These are phyloP conservation scores for Anthopleura sola DNA, from an alignment of 64 coral and sea anemone species.

Conservation along the genomic window DNA sequence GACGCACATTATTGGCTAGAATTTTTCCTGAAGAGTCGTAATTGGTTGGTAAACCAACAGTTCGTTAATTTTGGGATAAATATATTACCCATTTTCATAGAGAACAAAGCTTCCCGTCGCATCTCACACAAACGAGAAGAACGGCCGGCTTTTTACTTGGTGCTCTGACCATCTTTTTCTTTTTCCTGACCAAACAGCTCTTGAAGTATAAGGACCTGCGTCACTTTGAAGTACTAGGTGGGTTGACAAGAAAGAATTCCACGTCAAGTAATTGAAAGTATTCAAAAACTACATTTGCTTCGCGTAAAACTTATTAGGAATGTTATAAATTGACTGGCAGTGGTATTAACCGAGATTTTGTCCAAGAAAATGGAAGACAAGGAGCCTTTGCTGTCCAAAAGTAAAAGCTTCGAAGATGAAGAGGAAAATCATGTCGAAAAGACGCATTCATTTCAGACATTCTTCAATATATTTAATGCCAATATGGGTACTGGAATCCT, in stretches of 20 bases:
- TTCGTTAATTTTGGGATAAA: slow-evolving; percentile 21
- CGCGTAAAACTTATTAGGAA: slow-evolving; percentile 5
- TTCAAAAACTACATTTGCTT: neutral
- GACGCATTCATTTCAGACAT: slow-evolving; percentile 71
- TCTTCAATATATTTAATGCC: slow-evolving; percentile 95
- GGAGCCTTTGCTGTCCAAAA: slow-evolving; percentile 18
- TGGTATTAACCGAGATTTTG: slow-evolving; percentile 1
- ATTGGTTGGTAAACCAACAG: slow-evolving; percentile 16
- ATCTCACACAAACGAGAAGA: neutral
- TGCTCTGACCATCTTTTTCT: neutral
- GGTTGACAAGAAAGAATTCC: neutral
- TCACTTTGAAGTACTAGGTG: slow-evolving; percentile 8
- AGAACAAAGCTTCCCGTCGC: slow-evolving; percentile 18
- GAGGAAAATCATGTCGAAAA: slow-evolving; percentile 47
- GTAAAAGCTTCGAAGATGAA: slow-evolving; percentile 27
- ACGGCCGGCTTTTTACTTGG: neutral
- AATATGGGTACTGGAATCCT: slow-evolving; percentile 94
- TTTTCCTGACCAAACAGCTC: neutral
- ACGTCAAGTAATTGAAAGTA: neutral
- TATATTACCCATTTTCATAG: slow-evolving; percentile 3
- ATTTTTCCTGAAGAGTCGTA: neutral
- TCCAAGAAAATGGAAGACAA: slow-evolving; percentile 12
- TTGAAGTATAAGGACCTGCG: neutral
- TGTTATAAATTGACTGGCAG: neutral
- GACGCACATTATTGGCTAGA: neutral